Conservation (phyloP, 2,113 vertebrate species). For the Rhynchopsitta pachyrhyncha region DNA sequence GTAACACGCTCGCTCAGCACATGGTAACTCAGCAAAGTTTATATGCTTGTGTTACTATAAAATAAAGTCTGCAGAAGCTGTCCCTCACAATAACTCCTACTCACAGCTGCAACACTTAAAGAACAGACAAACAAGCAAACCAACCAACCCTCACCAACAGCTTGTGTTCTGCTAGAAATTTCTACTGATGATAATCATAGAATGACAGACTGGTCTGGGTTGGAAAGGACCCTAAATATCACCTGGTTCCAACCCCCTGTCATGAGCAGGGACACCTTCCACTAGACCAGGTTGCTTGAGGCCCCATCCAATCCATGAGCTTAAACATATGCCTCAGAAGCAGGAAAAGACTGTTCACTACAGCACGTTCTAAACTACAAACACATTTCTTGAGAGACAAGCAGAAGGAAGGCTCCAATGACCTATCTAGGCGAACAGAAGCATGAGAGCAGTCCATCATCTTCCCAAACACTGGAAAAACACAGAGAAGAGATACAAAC, state of each 20-base stretch:
- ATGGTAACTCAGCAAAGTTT: background rate
- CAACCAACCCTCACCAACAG: background rate
- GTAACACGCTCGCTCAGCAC: background rate
- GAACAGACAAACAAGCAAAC: background rate
- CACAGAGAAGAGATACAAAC: background rate
- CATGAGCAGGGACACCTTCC: background rate
- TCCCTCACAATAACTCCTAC: background rate
- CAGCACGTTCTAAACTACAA: background rate
- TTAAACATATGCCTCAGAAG: background rate
- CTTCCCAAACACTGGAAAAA: background rate
- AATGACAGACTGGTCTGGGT: background rate
- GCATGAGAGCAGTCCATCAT: background rate
- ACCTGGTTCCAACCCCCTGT: background rate
- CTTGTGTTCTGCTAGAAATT: background rate
- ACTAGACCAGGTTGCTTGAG: background rate
- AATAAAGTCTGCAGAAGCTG: background rate
- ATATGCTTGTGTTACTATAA: fast-evolving
- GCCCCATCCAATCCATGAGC: background rate
- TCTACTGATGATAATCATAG: background rate
- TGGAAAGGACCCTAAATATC: background rate
- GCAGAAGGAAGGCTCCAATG: background rate
- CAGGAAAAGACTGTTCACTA: background rate
- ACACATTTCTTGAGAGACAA: background rate
- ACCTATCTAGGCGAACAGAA: background rate
- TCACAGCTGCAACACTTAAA: background rate